phyloP scores from a whole-genome alignment of 2,113 vertebrate genomes.

The Brachyhypopomus gauderio region DNA sequence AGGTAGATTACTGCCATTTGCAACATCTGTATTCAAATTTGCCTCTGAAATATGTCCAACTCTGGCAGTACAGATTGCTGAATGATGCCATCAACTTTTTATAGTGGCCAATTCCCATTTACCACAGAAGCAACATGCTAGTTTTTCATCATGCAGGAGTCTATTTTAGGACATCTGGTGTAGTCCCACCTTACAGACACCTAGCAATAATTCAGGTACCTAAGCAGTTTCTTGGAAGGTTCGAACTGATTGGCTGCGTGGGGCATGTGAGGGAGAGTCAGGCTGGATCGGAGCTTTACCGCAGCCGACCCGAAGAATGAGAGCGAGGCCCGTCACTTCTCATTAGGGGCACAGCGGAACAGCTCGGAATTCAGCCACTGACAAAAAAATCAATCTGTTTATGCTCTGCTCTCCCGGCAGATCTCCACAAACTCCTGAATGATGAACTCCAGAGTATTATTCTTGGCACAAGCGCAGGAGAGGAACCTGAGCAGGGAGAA shows the following conservation, averaged over 20 bases:
- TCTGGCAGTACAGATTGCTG: too few relatives aligned
- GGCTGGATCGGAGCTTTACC: constrained; percentile 51
- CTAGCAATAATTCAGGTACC: constrained; percentile 5
- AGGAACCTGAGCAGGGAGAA: constrained; percentile 13
- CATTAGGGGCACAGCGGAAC: constrained; percentile 58
- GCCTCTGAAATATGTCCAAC: too few relatives aligned
- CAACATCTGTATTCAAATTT: too few relatives aligned
- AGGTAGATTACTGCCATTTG: too few relatives aligned
- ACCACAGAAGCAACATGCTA: too few relatives aligned
- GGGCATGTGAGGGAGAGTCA: neutral
- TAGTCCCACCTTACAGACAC: too few relatives aligned
- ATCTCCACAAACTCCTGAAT: constrained; percentile 42
- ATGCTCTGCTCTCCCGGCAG: constrained; percentile 36
- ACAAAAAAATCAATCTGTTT: constrained; percentile 54
- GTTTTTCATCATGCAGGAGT: too few relatives aligned
- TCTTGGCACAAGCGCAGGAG: constrained; percentile 17
- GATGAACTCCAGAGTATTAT: constrained; percentile 47
- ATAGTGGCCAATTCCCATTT: too few relatives aligned
- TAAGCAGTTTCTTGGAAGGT: constrained; percentile 11
- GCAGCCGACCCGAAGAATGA: constrained; percentile 55
- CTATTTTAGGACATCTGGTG: too few relatives aligned
- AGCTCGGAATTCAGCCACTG: constrained; percentile 62
- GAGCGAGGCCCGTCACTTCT: constrained; percentile 56
- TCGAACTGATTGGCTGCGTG: neutral
- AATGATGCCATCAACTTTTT: too few relatives aligned